Evolutionary conservation across 2,888 invertebrate genomes (phyloP), one percentile per base, ranked within the genome.

Genomic region (Ormyrus labotus): DNA sequence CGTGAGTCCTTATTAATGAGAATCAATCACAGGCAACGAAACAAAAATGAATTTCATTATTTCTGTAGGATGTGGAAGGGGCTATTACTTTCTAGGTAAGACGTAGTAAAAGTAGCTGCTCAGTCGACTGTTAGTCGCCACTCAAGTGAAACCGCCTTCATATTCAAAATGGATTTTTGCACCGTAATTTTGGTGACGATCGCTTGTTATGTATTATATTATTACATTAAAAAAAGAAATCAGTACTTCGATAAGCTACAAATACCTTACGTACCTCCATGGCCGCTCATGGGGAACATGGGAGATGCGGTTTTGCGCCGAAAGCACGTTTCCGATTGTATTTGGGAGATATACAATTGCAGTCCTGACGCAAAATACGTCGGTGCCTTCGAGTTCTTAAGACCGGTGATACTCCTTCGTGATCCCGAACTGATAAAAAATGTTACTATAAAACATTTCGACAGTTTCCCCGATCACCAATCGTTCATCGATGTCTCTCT

Each of bases 381-480:
- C 0, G 90, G 87, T 7, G 82, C 86, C 34, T 88, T 86, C 71
- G 87, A 88, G 6, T 85, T 90, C 65, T 77, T 51, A 6, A 82
- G 73, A 3, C 88, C 88, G 0, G 74, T 85, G 0, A 69, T 89
- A 2, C 5, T 90, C 69, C 51, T 91, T 0, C 85, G 87, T 13
- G 90, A 89, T 82, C 84, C 86, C 0, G 89, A 90, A 8, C 79
- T 90, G 8, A 86, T 90, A 9, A 87, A 89, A 81, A 82, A 77
- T 6, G 82, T 90, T 1, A 82, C 86, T 5, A 85, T 88, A 2
- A 88, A 87, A 55, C 85, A 87, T 82, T 88, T 89, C 34, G 88
- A 89, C 19, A 85, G 85, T 48, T 90, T 90, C 63, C 72, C 84
- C 0, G 86, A 88, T 79, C 87, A 89, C 75, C 84, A 83, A 6